phyloP scores from a whole-genome alignment of 2,113 vertebrate species.

The Trogon surrucura region DNA sequence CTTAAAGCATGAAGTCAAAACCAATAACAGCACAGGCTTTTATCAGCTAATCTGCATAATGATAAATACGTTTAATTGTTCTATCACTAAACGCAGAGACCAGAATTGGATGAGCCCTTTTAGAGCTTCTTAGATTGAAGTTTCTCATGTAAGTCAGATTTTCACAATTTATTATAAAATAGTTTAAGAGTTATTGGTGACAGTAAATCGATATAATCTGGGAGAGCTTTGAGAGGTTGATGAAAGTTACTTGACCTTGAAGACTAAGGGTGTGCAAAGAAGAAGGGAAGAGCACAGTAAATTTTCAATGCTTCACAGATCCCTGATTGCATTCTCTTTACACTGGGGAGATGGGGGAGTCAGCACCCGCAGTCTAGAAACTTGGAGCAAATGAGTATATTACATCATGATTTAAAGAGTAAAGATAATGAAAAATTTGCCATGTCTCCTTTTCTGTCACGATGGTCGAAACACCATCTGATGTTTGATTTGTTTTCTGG shows the following conservation, averaged over 20 bases:
- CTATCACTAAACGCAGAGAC: neutral
- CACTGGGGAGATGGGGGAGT: neutral
- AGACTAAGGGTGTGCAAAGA: neutral
- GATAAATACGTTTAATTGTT: neutral
- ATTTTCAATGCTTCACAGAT: neutral
- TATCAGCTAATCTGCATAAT: neutral
- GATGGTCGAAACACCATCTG: neutral
- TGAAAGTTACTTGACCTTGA: conserved; percentile 35
- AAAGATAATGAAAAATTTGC: neutral
- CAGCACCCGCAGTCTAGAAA: neutral
- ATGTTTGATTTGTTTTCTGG: neutral
- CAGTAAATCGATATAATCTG: neutral
- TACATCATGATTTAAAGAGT: neutral
- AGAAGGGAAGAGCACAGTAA: neutral
- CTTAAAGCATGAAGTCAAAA: neutral
- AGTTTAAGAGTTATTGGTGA: neutral
- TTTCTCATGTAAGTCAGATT: neutral
- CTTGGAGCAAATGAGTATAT: neutral
- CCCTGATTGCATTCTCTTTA: neutral
- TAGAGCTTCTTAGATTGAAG: neutral
- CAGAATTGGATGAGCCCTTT: neutral
- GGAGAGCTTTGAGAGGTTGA: neutral
- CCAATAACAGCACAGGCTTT: neutral
- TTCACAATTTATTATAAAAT: neutral
- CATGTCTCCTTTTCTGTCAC: neutral